Conservation (phyloP, 2,888 invertebrate genomes). For the Siphlonurus alternatus region DNA sequence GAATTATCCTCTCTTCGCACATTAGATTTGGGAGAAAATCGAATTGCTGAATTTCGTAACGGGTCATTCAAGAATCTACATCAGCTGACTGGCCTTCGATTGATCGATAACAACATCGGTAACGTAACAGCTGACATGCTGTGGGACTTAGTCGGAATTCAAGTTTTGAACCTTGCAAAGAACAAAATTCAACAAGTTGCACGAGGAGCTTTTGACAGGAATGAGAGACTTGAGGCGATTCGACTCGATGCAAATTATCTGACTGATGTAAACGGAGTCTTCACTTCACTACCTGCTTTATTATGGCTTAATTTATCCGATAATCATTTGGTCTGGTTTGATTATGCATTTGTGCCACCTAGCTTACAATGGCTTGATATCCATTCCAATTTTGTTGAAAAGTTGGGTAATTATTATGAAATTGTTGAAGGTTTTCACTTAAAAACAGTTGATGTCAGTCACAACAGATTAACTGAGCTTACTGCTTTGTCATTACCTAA, state of each 20-base stretch:
- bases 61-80: slow-evolving; percentile 34
- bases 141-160: slow-evolving; percentile 58
- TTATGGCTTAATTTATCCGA: slow-evolving; percentile 84
- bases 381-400: slow-evolving; percentile 65
- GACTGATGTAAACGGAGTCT: slow-evolving; percentile 65
- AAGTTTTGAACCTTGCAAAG: slow-evolving; percentile 73
- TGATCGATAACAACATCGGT: slow-evolving; percentile 76
- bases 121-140: slow-evolving; percentile 68
- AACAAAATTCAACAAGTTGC: slow-evolving; percentile 67
- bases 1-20: slow-evolving; percentile 74
- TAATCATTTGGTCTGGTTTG: slow-evolving; percentile 69
- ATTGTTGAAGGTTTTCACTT: slow-evolving; percentile 62
- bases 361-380: slow-evolving; percentile 73
- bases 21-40: slow-evolving; percentile 70
- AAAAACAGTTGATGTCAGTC: slow-evolving; percentile 65
- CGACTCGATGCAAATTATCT: slow-evolving; percentile 73
- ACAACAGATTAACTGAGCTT: slow-evolving; percentile 63
- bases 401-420: slow-evolving; percentile 71
- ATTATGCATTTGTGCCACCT: slow-evolving; percentile 71
- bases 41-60: slow-evolving; percentile 44
- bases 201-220: slow-evolving; percentile 62
- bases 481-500: slow-evolving; percentile 69
- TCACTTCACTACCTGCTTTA: slow-evolving; percentile 64
- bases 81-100: slow-evolving; percentile 69
- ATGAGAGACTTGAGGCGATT: slow-evolving; percentile 66